These are phyloP conservation scores for Dorcus parallelipipedus DNA, from an alignment of 2,888 invertebrate genomes.

Conservation along the genomic window DNA sequence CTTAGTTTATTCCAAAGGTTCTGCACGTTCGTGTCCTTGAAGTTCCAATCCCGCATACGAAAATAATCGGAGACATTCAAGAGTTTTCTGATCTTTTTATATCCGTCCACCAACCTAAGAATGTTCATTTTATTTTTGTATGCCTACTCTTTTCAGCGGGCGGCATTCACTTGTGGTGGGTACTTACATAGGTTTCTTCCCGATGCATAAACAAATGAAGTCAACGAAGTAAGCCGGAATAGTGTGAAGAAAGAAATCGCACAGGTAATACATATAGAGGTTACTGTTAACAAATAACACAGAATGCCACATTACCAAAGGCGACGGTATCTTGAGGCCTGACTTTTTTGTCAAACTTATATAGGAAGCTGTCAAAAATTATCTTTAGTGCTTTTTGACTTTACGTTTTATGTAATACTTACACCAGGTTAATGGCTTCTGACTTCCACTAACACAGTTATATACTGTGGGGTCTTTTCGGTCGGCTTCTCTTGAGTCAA, in stretches of 20 bases:
- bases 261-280: slow-evolving; percentile 45
- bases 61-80: slow-evolving; percentile 75
- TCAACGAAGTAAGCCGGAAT: slow-evolving; percentile 52
- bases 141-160: too few species aligned
- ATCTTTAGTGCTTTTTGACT: too few species aligned
- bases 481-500: too few species aligned
- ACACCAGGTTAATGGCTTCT: too few species aligned
- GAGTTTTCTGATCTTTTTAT: slow-evolving; percentile 71
- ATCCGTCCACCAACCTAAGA: slow-evolving; percentile 68
- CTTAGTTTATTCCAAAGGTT: slow-evolving; percentile 58
- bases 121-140: background rate
- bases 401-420: too few species aligned
- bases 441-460: too few species aligned
- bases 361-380: background rate
- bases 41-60: slow-evolving; percentile 74
- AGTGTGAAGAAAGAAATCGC: slow-evolving; percentile 58
- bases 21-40: slow-evolving; percentile 59
- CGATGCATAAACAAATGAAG: slow-evolving; percentile 39
- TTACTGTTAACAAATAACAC: slow-evolving; percentile 60
- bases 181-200: slow-evolving; percentile 63
- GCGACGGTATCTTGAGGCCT: slow-evolving; percentile 55
- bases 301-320: slow-evolving; percentile 61
- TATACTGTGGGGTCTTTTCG: too few species aligned
- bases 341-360: background rate
- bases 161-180: background rate